Evolutionary conservation across 2,797 vertebrate genomes (phyloP).

Genomic region (Chromis chromis): DNA sequence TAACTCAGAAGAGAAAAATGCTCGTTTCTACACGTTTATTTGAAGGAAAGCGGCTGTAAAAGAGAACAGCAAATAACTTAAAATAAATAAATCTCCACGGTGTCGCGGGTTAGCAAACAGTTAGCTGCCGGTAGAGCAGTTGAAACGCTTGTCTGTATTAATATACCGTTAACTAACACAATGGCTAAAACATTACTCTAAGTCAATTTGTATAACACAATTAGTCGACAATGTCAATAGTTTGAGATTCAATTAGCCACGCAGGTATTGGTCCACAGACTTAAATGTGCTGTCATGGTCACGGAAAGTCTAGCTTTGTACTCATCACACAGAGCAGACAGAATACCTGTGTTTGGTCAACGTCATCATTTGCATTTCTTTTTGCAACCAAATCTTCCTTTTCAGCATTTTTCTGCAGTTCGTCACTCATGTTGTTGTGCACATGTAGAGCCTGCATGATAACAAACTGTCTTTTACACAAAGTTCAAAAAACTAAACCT

Average conservation of each 20-base stretch:
- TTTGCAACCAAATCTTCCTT: too few relatives aligned
- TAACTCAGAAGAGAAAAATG: accelerated
- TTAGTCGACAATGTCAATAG: neutral
- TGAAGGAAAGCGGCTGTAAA: neutral
- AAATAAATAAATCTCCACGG: too few relatives aligned
- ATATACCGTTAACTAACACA: neutral
- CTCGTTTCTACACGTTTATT: neutral
- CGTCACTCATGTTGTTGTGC: too few relatives aligned
- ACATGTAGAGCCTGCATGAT: too few relatives aligned
- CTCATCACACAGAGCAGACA: too few relatives aligned
- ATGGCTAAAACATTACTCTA: accelerated
- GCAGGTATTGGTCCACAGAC: neutral
- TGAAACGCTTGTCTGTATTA: neutral
- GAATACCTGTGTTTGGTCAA: too few relatives aligned
- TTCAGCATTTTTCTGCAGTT: too few relatives aligned
- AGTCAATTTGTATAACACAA: too few relatives aligned
- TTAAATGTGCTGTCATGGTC: neutral
- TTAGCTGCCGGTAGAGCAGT: neutral
- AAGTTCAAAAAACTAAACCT: too few relatives aligned
- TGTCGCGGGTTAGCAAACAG: neutral
- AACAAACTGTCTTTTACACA: too few relatives aligned
- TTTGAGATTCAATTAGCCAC: neutral
- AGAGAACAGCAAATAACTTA: neutral
- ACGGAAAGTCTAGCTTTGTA: neutral
- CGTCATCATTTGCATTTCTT: too few relatives aligned